A percentile compares a stretch with the other conserved stretches of the same genome.
Conservation (phyloP, 2,113 vertebrate genomes). For the Panthera tigris region DNA sequence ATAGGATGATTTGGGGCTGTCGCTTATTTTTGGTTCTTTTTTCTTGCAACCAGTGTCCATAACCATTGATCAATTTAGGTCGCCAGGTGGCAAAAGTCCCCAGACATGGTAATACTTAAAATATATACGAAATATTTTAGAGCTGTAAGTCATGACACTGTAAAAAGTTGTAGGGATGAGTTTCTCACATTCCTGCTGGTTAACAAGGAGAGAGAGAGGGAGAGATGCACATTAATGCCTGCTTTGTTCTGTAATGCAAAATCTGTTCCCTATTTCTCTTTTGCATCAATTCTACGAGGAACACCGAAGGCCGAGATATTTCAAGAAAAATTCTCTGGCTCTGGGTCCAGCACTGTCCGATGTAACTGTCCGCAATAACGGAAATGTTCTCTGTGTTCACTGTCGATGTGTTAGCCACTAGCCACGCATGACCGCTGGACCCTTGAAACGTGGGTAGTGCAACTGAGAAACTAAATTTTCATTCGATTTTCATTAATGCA, state of each 20-base stretch:
- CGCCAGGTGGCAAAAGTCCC: background rate
- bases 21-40: background rate
- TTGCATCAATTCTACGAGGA: background rate
- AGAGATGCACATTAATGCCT: background rate
- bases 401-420: background rate
- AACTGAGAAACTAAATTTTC: background rate
- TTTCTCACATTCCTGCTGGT: background rate
- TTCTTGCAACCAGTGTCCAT: background rate
- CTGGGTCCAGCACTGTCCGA: background rate
- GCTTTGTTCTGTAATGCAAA: background rate
- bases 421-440: background rate
- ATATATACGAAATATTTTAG: background rate
- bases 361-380: background rate
- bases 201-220: background rate
- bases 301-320: background rate
- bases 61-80: background rate
- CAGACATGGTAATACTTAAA: background rate
- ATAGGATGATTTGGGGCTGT: background rate
- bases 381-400: rapidly evolving
- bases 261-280: background rate
- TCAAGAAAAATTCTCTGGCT: background rate
- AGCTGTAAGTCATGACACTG: background rate
- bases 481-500: background rate
- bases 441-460: background rate
- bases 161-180: background rate